phyloP scores from a whole-genome alignment of 1,140 invertebrate species.

The Penaeus vannamei region DNA sequence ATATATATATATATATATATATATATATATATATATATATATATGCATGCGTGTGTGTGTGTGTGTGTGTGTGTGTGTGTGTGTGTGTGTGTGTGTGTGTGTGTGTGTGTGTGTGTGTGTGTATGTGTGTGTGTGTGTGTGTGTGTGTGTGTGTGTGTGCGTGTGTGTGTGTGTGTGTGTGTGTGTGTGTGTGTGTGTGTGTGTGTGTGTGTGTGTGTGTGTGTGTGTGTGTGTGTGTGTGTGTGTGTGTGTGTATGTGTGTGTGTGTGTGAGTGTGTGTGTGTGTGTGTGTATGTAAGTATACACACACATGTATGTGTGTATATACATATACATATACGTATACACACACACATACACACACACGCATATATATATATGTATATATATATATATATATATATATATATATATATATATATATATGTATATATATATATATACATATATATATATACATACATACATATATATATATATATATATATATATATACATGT shows the following conservation, averaged over 20 bases:
- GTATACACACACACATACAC: no score
- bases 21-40: neutral
- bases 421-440: neutral
- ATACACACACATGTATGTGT: no score
- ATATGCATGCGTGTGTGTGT: neutral
- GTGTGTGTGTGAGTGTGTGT: no score
- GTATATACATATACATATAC: no score
- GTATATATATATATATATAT: conserved; percentile 16
- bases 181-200: neutral
- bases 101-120: neutral
- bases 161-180: no score
- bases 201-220: neutral
- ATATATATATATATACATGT: conserved; percentile 16
- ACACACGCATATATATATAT: no score
- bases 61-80: neutral
- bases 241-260: no score
- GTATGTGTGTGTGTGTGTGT: neutral
- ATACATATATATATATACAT: neutral
- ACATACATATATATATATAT: conserved; percentile 16
- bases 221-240: neutral
- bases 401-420: neutral
- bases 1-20: conserved; percentile 22
- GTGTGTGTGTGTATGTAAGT: no score
- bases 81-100: neutral
- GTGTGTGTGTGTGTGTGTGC: neutral